phyloP scores from a whole-genome alignment of 1,140 invertebrate genomes.

The Pogonognathellus flavescens region DNA sequence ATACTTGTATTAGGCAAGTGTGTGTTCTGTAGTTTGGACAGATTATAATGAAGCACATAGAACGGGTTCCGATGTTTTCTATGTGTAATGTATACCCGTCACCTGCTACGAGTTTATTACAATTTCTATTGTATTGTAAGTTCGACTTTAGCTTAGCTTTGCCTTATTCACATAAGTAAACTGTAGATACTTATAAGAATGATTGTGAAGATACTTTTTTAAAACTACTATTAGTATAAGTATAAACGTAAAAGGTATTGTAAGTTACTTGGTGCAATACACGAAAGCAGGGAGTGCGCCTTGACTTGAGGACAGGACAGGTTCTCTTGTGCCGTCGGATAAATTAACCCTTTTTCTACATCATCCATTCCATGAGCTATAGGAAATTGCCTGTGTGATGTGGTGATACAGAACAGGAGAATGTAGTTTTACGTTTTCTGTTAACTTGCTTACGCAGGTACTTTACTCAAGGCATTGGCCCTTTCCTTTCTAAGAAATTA shows the following conservation, averaged over 20 bases:
- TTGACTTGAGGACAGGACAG: conserved; percentile 43
- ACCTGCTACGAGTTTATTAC: background rate
- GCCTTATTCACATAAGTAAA: background rate
- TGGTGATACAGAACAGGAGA: conserved; percentile 17
- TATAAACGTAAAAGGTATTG: no score
- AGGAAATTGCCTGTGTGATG: conserved; percentile 21
- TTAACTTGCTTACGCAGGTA: background rate
- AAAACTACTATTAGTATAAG: no score
- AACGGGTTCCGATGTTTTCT: background rate
- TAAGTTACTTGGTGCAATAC: conserved; percentile 10
- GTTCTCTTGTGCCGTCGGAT: conserved; percentile 46
- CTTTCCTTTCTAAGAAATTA: conserved; percentile 26
- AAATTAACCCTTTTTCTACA: conserved; percentile 50
- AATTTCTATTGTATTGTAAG: background rate
- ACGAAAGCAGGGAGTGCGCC: conserved; percentile 35
- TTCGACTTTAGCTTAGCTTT: no score
- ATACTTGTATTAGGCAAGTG: no score
- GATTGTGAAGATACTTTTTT: no score
- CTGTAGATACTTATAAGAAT: no score
- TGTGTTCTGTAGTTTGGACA: no score
- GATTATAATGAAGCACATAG: background rate
- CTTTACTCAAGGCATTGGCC: background rate
- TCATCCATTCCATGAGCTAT: conserved; percentile 43
- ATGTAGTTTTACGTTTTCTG: background rate
- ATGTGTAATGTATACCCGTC: conserved; percentile 4